Percentiles rank a stretch among this genome's conserved stretches.
Conservation (phyloP, 2,888 invertebrate genomes). For the Sphecodes monilicornis region DNA sequence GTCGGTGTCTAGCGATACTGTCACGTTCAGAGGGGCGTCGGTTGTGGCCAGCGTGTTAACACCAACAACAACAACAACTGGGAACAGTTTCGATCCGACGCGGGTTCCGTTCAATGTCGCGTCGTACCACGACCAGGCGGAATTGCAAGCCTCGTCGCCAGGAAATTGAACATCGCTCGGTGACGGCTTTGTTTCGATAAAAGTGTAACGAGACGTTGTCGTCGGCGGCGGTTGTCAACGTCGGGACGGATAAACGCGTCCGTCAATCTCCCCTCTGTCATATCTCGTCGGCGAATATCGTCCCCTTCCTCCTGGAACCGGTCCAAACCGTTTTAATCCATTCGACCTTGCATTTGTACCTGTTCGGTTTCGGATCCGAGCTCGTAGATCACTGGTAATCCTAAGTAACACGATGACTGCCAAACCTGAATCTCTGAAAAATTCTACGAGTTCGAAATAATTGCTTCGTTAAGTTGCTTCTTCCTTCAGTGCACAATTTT, state of each 20-base stretch:
- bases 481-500: no score
- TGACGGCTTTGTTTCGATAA: conserved; percentile 66
- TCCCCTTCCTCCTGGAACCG: not conserved
- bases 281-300: not conserved
- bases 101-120: conserved; percentile 14
- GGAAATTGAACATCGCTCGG: conserved; percentile 75
- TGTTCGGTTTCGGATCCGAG: not conserved
- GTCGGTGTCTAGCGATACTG: conserved; percentile 79
- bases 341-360: not conserved
- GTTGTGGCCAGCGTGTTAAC: not conserved
- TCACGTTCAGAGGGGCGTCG: conserved; percentile 78
- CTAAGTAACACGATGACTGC: not conserved
- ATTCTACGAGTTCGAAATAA: not conserved
- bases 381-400: not conserved
- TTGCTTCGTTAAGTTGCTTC: no score
- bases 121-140: conserved; percentile 19
- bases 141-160: conserved; percentile 50
- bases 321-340: not conserved
- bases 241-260: conserved; percentile 46
- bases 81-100: conserved; percentile 31
- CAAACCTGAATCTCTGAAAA: not conserved
- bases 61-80: not conserved
- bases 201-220: conserved; percentile 44
- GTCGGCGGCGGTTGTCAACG: conserved; percentile 28
- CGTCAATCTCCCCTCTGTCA: conserved; percentile 21